Evolutionary conservation across 2,888 invertebrate genomes (phyloP), one percentile per base, ranked within the genome.

Genomic region (Nymphalis urticae): DNA sequence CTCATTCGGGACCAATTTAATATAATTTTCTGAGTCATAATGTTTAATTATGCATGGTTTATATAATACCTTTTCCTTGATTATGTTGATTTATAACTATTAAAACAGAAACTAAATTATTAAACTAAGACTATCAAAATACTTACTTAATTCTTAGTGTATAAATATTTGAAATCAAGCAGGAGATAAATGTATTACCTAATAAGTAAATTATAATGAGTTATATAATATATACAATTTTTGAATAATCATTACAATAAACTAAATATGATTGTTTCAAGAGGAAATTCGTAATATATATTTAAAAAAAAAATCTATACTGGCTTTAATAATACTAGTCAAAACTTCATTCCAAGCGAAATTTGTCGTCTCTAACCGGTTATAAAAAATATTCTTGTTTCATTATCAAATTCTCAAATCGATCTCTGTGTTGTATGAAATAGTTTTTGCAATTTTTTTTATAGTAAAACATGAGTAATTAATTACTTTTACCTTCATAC

Each of bases 341-440:
- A 65, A 65, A 73, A 66, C 71, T 64, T 64, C 72, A 66, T 73
- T 68, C 66, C 63, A 56, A 58, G 67, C 62, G 58, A 65, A 68
- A 68, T 68, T 67, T 61, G 64, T 60, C 19, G 19, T 54, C 13
- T 32, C 42, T 16, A 62, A 71, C 71, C 66, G 65, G 71, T 69
- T 71, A 27, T 27, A 19, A 51, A 47, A 68, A 51, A 58, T 58
- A 58, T 58, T 58, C 58, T 58, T 42, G 58, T 42, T 58, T 36
- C 32, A 8, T 58, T 42, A 42, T 58, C 32, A 17, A 56, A 51
- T 32, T 56, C 32, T 8, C 54, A 56, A 32, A 32, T 17, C 32
- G 27, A 56, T 56, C 54, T 27, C 54, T 32, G 54, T 56, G 54
- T 56, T 24, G 7, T 56, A 56, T 56, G 32, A 56, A 56, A 56